Percentiles rank a stretch among this genome's conserved stretches.
These are phyloP conservation scores for Pseudeuparius sepicola DNA, from an alignment of 2,888 invertebrate genomes.

Conservation along the genomic window DNA sequence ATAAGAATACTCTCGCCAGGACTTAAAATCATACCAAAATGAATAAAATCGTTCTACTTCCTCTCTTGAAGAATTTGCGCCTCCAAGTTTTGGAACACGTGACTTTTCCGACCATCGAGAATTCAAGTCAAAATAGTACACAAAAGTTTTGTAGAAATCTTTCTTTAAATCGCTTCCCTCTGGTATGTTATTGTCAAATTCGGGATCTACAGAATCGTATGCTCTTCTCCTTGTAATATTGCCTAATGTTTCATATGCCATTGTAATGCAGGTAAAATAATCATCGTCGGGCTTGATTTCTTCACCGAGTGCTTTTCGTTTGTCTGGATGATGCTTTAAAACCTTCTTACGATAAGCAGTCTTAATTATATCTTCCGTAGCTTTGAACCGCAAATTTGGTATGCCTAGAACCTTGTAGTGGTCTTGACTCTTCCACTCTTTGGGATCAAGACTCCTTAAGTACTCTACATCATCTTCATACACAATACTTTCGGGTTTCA, in stretches of 20 bases:
- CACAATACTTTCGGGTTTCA: constrained; percentile 35
- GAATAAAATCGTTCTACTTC: constrained; percentile 91
- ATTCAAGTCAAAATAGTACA: constrained; percentile 64
- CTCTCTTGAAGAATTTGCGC: constrained; percentile 63
- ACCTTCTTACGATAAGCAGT: constrained; percentile 86
- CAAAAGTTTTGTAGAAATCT: constrained; percentile 63
- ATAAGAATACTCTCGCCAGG: constrained; percentile 99
- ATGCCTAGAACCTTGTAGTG: constrained; percentile 95
- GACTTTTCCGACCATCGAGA: constrained; percentile 85
- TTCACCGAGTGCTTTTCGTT: constrained; percentile 84
- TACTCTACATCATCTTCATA: constrained; percentile 71
- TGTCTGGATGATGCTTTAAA: constrained; percentile 95
- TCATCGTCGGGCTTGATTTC: constrained; percentile 84
- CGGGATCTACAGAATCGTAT: constrained; percentile 94
- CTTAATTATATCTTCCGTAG: constrained; percentile 88
- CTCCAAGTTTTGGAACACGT: constrained; percentile 72
- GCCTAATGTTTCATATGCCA: constrained; percentile 88
- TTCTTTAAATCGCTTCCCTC: constrained; percentile 63
- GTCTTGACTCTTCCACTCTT: constrained; percentile 96
- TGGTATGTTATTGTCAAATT: constrained; percentile 84
- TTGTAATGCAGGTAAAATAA: constrained; percentile 97
- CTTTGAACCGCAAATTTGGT: constrained; percentile 68
- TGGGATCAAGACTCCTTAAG: constrained; percentile 82
- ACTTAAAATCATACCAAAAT: constrained; percentile 98
- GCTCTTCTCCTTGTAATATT: constrained; percentile 72